Evolutionary conservation across 2,113 vertebrate species (phyloP).

Genomic region (Pomatorhinus ruficollis): DNA sequence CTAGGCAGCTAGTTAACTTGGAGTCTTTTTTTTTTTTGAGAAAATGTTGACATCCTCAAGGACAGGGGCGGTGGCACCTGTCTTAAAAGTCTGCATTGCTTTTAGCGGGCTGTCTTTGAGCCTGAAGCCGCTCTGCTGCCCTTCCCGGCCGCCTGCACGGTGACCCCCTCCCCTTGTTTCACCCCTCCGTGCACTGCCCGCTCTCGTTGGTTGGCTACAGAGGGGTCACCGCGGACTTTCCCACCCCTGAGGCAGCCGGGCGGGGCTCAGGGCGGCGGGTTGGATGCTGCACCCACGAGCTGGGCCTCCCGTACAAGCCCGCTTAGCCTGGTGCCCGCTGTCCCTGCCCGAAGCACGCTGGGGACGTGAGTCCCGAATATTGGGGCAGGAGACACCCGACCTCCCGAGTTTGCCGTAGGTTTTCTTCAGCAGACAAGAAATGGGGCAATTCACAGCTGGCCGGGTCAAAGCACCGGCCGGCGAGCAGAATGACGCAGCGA

Average conservation of each 20-base stretch:
- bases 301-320: neutral
- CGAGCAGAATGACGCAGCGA: neutral
- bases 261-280: rapidly evolving
- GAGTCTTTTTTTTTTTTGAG: neutral
- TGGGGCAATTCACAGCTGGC: rapidly evolving
- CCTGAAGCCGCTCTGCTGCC: neutral
- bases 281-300: neutral
- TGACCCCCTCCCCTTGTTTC: neutral
- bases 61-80: too few relatives aligned
- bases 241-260: neutral
- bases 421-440: neutral
- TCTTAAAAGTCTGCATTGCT: neutral
- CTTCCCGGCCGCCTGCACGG: neutral
- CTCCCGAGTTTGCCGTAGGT: rapidly evolving
- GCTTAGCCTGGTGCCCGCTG: rapidly evolving
- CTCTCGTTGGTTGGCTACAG: neutral
- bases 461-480: neutral
- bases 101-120: neutral
- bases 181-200: rapidly evolving
- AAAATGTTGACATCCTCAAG: neutral
- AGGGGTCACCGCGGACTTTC: too few relatives aligned
- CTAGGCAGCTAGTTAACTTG: too few relatives aligned
- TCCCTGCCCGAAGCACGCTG: rapidly evolving
- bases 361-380: neutral
- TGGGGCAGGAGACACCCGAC: neutral